These are phyloP conservation scores for Gallinago solitaria DNA, from an alignment of 2,797 vertebrate genomes.

Conservation along the genomic window DNA sequence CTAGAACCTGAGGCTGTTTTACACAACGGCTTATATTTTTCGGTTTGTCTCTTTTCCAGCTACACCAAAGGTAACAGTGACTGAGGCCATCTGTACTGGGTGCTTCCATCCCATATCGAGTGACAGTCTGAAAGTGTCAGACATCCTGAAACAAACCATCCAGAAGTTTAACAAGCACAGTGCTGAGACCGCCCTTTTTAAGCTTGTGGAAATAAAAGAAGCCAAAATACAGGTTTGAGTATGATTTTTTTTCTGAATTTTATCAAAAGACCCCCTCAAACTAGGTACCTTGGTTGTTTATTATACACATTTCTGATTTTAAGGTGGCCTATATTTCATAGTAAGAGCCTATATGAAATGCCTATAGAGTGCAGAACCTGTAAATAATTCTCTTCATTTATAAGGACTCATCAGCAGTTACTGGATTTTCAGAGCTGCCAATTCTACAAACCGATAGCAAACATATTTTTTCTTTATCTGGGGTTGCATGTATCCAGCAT, in stretches of 20 bases:
- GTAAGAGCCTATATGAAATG: neutral
- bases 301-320: neutral
- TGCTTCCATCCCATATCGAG: constrained; percentile 75
- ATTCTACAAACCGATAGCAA: neutral
- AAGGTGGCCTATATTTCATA: neutral
- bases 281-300: neutral
- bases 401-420: neutral
- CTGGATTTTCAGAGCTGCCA: neutral
- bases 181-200: constrained; percentile 74
- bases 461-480: neutral
- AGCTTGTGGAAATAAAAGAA: constrained; percentile 48
- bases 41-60: constrained; percentile 67
- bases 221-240: constrained; percentile 74
- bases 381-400: neutral
- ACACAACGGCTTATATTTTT: neutral
- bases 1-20: neutral
- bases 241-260: constrained; percentile 4
- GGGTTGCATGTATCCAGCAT: neutral
- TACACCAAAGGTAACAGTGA: neutral
- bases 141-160: constrained; percentile 75
- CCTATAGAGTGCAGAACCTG: neutral
- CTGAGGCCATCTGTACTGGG: constrained; percentile 75
- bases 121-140: constrained; percentile 73
- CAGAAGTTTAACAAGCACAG: constrained; percentile 78
- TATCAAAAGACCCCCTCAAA: rapidly evolving